Evolutionary conservation across 2,888 invertebrate species (phyloP), one percentile per base, ranked within the genome.

Genomic region (Diplazon laetatorius): DNA sequence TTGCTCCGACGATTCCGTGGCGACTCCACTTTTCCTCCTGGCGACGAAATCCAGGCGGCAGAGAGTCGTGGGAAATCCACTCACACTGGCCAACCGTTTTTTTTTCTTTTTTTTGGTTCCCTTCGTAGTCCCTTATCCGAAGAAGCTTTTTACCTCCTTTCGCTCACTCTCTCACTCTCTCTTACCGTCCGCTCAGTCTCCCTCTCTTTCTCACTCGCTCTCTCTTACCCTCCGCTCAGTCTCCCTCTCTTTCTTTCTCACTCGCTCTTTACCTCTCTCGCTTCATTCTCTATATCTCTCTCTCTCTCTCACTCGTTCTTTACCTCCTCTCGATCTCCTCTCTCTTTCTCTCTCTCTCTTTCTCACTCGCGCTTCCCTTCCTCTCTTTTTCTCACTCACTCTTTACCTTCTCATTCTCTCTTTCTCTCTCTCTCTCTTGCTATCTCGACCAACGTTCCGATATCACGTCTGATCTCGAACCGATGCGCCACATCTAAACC

Each of bases 1-100:
- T 16, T 6, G 30, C 10, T 57, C 35, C 18, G 8, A 8, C 14
- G 16, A 16, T 14, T 14, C 46, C 46, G 46, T 46, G 8, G 37
- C 12, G 1, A 35, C 57, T 9, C 10, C 42, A 42, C 42, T 2
- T 12, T n/a, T 12, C 2, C 42, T 2, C 42, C 10, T 65, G 69
- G 69, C 78, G 78, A 69, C 69, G 78, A 78, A 74, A 78, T 78
- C 69, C 57, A 59, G 59, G 50, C 42, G 63, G 52, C n/a, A n/a
- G 48, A 59, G 50, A 50, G 16, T 37, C 73, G 77, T 72, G 77
- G 73, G 65, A 73, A 69, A 73, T 35, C 39, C 22, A 48, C 63
- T 76, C 22, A 48, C 63, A 70, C 48, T 59, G 37, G 35, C n/a
- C n/a, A n/a, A 14, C 20, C 18, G 12, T 37, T 20, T 39, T 30